phyloP scores from a whole-genome alignment of 1,140 invertebrate genomes.

The Eueides isabella region DNA sequence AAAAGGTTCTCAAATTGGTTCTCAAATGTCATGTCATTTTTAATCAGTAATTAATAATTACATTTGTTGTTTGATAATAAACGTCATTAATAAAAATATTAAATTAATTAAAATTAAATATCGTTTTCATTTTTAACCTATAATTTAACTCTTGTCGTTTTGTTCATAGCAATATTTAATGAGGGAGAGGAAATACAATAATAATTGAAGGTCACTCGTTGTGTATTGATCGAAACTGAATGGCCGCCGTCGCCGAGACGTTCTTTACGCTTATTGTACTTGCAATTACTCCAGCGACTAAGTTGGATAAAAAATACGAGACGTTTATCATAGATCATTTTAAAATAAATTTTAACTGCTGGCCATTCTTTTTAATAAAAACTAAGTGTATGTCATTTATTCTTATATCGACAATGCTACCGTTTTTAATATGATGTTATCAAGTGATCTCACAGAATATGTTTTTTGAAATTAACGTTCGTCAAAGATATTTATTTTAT shows the following conservation, averaged over 20 bases:
- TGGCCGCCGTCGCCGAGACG: constrained; percentile 18
- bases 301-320: constrained; percentile 50
- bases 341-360: constrained; percentile 56
- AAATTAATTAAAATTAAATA: background rate
- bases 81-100: background rate
- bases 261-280: constrained; percentile 35
- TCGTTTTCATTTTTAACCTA: background rate
- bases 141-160: background rate
- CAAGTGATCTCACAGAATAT: constrained; percentile 24
- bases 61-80: background rate
- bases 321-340: constrained; percentile 63
- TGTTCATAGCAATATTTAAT: constrained; percentile 27
- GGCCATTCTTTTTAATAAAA: constrained; percentile 42
- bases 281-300: constrained; percentile 43
- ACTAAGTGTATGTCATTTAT: constrained; percentile 33
- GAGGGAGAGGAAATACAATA: constrained; percentile 30
- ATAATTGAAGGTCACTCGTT: constrained; percentile 32
- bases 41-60: background rate
- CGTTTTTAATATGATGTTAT: constrained; percentile 39
- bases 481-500: constrained; percentile 16
- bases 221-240: constrained; percentile 34
- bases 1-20: background rate
- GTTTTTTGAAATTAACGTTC: constrained; percentile 20
- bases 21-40: background rate
- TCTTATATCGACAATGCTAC: constrained; percentile 32